Evolutionary conservation across 2,888 invertebrate species (phyloP), one percentile per base, ranked within the genome.

Genomic region (Autographa gamma): DNA sequence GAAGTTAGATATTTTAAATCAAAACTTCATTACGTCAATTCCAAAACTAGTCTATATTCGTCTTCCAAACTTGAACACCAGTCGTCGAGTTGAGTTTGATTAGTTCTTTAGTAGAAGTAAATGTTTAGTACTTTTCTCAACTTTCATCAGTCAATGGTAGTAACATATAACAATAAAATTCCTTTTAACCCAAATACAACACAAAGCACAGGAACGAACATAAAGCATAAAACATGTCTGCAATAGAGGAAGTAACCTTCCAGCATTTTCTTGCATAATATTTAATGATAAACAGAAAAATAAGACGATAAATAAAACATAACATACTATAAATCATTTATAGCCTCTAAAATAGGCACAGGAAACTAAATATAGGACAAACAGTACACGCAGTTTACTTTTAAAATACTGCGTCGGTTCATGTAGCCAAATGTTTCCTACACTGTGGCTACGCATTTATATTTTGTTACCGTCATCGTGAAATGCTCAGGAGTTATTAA

Each of bases 221-320:
- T 9, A 56, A 19, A 13, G 25, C 13, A 25, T 56, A 56, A 19
- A 54, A 19, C 25, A 4, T 25, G 54, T 5, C 11, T 14, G 13
- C 8, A 19, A 19, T 56, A 19, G 8, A 56, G 54, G 25, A 25
- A 56, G n/a, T n/a, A 48, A 48, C n/a, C n/a, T 48, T 48, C n/a
- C 6, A 5, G n/a, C 43, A 43, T n/a, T 48, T 48, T n/a, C n/a
- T 48, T 11, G 19, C 25, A 4, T 52, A 11, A 41, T 16, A 61
- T 43, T 16, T 16, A 25, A 38, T 60, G 19, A 34, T 38, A 61
- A 31, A 25, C 25, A 76, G 60, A 43, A 73, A 77, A 66, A 69
- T 58, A 78, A 9, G 32, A 63, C 41, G 73, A 77, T 78, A 11
- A n/a, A n/a, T n/a, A n/a, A n/a, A n/a, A n/a, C n/a, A n/a, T n/a